A percentile compares a stretch with the other conserved stretches of the same genome.
These are phyloP conservation scores for Dysidea cf. avara DNA, from an alignment of 37 sponge, comb jelly and placozoan species.

Conservation along the genomic window DNA sequence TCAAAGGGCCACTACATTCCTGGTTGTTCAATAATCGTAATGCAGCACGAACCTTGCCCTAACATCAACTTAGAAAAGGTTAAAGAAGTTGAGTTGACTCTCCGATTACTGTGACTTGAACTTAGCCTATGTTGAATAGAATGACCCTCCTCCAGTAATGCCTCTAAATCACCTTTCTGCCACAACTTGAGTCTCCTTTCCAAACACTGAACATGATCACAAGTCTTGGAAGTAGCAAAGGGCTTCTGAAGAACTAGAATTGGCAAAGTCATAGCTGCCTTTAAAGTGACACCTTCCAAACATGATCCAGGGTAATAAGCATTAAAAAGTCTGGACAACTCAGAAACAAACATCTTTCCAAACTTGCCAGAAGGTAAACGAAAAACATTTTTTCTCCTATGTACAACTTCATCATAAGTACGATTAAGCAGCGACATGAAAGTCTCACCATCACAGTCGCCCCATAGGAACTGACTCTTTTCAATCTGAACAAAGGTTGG, in stretches of 20 bases:
- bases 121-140: too few species aligned
- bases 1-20: background rate
- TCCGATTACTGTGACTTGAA: too few species aligned
- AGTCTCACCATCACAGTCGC: background rate
- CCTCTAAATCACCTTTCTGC: background rate
- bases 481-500: too few species aligned
- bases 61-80: constrained; percentile 33
- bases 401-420: constrained; percentile 21
- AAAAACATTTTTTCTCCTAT: constrained; percentile 1
- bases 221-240: background rate
- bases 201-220: constrained; percentile 7
- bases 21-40: constrained; percentile 8
- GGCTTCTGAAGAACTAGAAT: constrained; percentile 32
- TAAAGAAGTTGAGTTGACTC: too few species aligned
- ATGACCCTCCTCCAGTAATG: too few species aligned
- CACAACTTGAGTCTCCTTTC: constrained; percentile 10
- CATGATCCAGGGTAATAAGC: constrained; percentile 18
- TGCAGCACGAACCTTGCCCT: constrained; percentile 40
- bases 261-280: constrained; percentile 14
- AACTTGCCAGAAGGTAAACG: constrained; percentile 8
- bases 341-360: constrained; percentile 29
- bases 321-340: constrained; percentile 8
- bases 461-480: background rate
- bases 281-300: constrained; percentile 19
- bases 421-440: background rate